Percentiles rank a stretch among this genome's conserved stretches.
Conservation (phyloP, 1,140 invertebrate genomes). For the Scaptomyza graminum region DNA sequence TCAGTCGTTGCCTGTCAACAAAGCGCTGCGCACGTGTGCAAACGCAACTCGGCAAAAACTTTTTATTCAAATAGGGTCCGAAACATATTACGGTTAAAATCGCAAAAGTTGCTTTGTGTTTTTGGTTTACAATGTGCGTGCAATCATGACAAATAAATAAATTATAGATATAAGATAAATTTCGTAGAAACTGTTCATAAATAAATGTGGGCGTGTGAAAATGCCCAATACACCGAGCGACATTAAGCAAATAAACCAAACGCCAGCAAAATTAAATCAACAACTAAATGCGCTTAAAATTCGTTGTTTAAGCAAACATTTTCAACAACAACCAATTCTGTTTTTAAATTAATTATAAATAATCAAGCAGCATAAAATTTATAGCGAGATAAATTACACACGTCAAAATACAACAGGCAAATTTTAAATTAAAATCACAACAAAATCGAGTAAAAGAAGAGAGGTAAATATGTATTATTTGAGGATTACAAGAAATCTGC, state of each 20-base stretch:
- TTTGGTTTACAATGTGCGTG: conserved; percentile 7
- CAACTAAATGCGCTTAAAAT: conserved; percentile 17
- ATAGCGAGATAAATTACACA: neutral
- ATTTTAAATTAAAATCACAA: conserved; percentile 1
- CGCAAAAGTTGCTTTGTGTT: neutral
- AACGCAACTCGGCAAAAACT: conserved; percentile 23
- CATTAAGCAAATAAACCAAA: conserved; percentile 10
- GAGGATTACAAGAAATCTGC: conserved; percentile 53
- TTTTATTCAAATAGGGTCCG: neutral
- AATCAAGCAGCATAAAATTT: neutral
- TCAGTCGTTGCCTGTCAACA: conserved; percentile 79
- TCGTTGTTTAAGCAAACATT: conserved; percentile 9
- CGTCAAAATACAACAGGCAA: conserved; percentile 1
- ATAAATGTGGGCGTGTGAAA: conserved; percentile 1
- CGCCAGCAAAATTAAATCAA: neutral
- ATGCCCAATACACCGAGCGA: conserved; percentile 4
- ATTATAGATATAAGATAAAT: conserved; percentile 3
- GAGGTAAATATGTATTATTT: conserved; percentile 67
- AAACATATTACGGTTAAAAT: conserved; percentile 19
- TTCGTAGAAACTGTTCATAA: conserved; percentile 8
- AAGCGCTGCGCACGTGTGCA: conserved; percentile 63
- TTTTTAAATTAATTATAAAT: neutral
- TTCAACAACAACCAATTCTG: neutral
- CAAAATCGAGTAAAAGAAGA: neutral
- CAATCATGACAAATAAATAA: conserved; percentile 20